These are phyloP conservation scores for Phaetusa simplex DNA, from an alignment of 2,113 vertebrate species.

Conservation along the genomic window DNA sequence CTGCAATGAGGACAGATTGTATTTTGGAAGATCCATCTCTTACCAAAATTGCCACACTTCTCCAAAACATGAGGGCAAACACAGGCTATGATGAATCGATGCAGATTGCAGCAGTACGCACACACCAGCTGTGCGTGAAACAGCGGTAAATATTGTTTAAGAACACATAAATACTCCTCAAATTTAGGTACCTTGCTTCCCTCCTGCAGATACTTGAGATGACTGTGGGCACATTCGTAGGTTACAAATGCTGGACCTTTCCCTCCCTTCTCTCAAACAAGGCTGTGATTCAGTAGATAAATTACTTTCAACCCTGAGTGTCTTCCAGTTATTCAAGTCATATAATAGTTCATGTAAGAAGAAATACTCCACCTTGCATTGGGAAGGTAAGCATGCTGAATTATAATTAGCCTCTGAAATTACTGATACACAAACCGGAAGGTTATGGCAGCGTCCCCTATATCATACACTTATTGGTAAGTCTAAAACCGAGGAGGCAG, in stretches of 20 bases:
- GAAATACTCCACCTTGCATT: neutral
- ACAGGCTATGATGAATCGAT: neutral
- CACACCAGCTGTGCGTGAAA: neutral
- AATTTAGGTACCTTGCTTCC: neutral
- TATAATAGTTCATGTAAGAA: neutral
- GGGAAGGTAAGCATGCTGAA: neutral
- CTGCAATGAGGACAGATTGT: slow-evolving; percentile 58
- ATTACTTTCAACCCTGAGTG: neutral
- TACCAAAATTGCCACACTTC: neutral
- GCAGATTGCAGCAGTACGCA: neutral
- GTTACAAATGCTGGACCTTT: neutral
- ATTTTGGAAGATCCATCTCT: neutral
- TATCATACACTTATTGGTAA: neutral
- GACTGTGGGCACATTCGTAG: neutral
- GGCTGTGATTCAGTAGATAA: slow-evolving; percentile 10
- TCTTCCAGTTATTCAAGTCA: neutral
- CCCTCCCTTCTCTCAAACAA: neutral
- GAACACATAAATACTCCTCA: neutral
- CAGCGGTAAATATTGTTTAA: neutral
- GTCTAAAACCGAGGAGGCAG: neutral
- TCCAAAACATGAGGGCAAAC: neutral
- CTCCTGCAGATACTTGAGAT: neutral
- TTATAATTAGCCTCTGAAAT: neutral
- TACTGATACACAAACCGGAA: neutral
- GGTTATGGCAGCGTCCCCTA: neutral